A percentile compares a stretch with the other conserved stretches of the same genome.
Conservation (phyloP, 2,113 vertebrate genomes). For the Otolemur garnettii region DNA sequence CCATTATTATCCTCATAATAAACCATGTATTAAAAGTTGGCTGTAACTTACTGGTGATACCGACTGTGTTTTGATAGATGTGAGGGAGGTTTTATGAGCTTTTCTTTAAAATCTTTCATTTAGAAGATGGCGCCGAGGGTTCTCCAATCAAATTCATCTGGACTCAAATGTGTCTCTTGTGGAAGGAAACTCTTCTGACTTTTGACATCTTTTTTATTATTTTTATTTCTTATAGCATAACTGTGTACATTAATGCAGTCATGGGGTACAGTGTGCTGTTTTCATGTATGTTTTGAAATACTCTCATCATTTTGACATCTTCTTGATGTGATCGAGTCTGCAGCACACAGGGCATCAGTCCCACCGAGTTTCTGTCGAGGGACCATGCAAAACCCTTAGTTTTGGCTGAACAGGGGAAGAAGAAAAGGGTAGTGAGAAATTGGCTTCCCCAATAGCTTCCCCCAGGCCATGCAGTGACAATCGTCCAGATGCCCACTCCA, state of each 20-base stretch:
- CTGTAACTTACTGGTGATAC: neutral
- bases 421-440: too few relatives aligned
- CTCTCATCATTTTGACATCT: neutral
- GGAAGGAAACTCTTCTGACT: neutral
- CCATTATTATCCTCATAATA: neutral
- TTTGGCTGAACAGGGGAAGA: neutral
- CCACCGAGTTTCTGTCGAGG: neutral
- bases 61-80: neutral
- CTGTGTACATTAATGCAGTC: too few relatives aligned
- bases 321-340: neutral
- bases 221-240: too few relatives aligned
- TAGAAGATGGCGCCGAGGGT: neutral
- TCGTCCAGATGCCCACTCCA: rapidly evolving
- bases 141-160: neutral
- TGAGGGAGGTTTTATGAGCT: neutral
- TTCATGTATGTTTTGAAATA: too few relatives aligned
- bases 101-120: neutral
- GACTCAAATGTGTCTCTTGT: neutral
- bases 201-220: neutral
- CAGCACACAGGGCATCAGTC: rapidly evolving
- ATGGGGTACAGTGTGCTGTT: too few relatives aligned
- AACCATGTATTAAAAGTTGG: neutral
- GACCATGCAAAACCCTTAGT: neutral
- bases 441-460: rapidly evolving
- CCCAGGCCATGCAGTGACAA: rapidly evolving